A percentile compares a stretch with the other conserved stretches of the same genome.
Evolutionary conservation across 92 coral and sea anemone species (phyloP).

Genomic region (Micromussa lordhowensis): DNA sequence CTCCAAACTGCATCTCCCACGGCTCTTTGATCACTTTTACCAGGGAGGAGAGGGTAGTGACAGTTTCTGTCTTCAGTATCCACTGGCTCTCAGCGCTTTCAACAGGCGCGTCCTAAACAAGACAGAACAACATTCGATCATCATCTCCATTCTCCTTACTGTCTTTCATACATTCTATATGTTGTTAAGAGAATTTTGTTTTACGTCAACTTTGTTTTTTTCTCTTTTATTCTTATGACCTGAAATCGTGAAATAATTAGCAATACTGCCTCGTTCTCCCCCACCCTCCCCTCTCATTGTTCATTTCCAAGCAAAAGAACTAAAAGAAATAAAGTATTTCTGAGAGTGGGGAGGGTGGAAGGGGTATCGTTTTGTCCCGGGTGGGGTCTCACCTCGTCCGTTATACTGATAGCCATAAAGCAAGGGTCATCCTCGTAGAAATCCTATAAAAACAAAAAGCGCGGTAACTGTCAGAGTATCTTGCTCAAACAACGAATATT

Average conservation of each 20-base stretch:
- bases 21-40: slow-evolving; percentile 81
- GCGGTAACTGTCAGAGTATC: background rate
- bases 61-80: slow-evolving; percentile 80
- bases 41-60: slow-evolving; percentile 71
- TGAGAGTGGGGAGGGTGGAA: too few species aligned
- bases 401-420: slow-evolving; percentile 81
- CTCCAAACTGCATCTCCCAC: slow-evolving; percentile 93
- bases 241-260: too few species aligned
- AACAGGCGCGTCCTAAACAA: slow-evolving; percentile 79
- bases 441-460: slow-evolving; percentile 67
- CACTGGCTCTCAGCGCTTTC: slow-evolving; percentile 84
- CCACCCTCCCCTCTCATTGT: too few species aligned
- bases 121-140: background rate
- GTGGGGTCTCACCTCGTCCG: slow-evolving; percentile 81
- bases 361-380: too few species aligned
- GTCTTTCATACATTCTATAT: background rate
- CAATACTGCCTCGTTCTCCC: too few species aligned
- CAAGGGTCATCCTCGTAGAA: slow-evolving; percentile 82
- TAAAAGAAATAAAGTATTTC: too few species aligned
- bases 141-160: background rate
- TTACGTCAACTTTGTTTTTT: too few species aligned
- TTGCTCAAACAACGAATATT: background rate
- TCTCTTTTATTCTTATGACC: too few species aligned
- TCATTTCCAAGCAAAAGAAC: too few species aligned
- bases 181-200: background rate